phyloP scores from a whole-genome alignment of 2,113 vertebrate species.

The Elaphurus davidianus region DNA sequence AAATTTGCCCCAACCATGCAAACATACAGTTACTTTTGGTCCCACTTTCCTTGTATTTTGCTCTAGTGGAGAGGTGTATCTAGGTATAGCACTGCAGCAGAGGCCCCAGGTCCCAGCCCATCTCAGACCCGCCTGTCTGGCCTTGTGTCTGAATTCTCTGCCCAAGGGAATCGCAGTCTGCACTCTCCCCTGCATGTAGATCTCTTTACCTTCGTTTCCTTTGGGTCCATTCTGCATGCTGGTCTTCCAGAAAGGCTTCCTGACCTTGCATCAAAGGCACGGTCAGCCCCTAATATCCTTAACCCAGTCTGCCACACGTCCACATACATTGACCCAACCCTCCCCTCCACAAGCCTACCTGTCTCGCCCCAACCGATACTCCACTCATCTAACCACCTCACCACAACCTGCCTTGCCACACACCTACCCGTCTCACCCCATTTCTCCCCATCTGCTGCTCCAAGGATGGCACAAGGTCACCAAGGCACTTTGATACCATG shows the following conservation, averaged over 20 bases:
- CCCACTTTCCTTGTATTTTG: neutral
- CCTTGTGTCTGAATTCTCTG: neutral
- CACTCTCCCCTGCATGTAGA: rapidly evolving
- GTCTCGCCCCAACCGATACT: neutral
- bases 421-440: neutral
- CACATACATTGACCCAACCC: neutral
- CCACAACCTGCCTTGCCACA: neutral
- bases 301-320: neutral
- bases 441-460: neutral
- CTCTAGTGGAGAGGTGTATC: neutral
- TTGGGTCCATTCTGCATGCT: rapidly evolving
- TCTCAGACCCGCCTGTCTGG: rapidly evolving
- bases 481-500: rapidly evolving
- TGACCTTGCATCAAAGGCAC: neutral
- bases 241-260: neutral
- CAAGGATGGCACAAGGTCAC: rapidly evolving
- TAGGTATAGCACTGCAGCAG: neutral
- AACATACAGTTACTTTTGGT: neutral
- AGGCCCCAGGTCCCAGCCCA: neutral
- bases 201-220: rapidly evolving
- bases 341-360: neutral
- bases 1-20: neutral
- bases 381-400: neutral
- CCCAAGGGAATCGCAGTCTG: rapidly evolving
- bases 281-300: neutral